Evolutionary conservation across 1,140 invertebrate genomes (phyloP).

Genomic region (Diuraphis noxia): DNA sequence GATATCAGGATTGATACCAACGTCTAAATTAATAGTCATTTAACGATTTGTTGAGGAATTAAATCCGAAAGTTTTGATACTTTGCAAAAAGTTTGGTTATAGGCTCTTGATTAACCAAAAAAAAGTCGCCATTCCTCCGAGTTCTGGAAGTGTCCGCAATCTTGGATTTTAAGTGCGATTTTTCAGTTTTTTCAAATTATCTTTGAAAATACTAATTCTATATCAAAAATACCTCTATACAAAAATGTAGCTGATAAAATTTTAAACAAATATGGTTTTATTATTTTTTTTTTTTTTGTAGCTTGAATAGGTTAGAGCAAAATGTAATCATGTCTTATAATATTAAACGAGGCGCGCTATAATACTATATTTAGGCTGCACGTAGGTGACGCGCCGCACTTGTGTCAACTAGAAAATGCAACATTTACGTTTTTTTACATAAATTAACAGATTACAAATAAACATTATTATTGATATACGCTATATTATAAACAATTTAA

Average conservation of each 20-base stretch:
- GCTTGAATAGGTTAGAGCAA: background rate
- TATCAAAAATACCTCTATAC: background rate
- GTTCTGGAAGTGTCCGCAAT: background rate
- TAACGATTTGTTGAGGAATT: no score
- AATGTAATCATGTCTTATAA: background rate
- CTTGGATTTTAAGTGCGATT: background rate
- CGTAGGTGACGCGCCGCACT: no score
- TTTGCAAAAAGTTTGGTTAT: no score
- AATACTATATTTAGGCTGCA: no score
- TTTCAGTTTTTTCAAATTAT: background rate
- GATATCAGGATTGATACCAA: constrained; percentile 17
- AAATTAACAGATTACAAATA: no score
- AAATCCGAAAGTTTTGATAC: no score
- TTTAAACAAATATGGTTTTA: no score
- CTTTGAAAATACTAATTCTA: background rate
- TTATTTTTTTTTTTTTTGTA: background rate
- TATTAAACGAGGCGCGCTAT: no score
- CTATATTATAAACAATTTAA: no score
- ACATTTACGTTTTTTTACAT: no score
- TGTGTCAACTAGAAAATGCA: no score
- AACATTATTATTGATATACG: no score
- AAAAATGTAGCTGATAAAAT: background rate
- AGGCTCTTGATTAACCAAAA: background rate
- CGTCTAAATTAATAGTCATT: background rate
- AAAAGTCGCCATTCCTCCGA: background rate